Base-by-base conservation (phyloP, 1,140 invertebrate species). In the Ceratina australensis region DNA sequence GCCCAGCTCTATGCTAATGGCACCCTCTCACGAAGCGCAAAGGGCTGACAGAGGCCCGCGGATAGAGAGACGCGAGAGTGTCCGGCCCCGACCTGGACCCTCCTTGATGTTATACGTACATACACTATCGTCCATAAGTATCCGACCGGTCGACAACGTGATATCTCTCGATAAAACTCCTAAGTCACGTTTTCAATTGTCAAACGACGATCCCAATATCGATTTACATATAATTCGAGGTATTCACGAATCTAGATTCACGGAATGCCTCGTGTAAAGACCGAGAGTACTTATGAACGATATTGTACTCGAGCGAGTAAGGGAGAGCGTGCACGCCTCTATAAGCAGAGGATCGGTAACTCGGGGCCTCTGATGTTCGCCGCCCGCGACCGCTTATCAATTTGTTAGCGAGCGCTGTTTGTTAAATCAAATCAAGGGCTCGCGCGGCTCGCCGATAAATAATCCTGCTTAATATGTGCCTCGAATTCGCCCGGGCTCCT, bases 1-100 rank as follows among this genome's bases (percentile, higher is more conserved):
- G 90, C 90, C 91, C 65, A 78, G 33, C 5, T 80, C 90, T 91
- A 91, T 92, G 91, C 91, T 91, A 92, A 92, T 92, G 90, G 90
- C 86, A 84, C 87, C 86, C 86, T 90, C 89, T 90, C 90, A 92
- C 88, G 88, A 89, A 89, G 81, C 74, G 60, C 52, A 22, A 28
- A 77, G 65, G 83, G 73, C 72, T 79, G 80, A 86, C 69, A 67
- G 49, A 80, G 78, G 78, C 61, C 68, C 65, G 72, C 66, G 72
- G 71, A 52, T 13, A 72, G 60, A 69, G 71, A 81, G 73, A 67
- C 20, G 52, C 26, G 68, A 47, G 15, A 74, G 52, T 56, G 77
- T 87, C 82, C 83, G 86, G 60, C 87, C 85, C 80, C 87, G 86
- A 89, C 86, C 88, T 80, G 86, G 54, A 22, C 26, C 20, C 20